phyloP scores from a whole-genome alignment of 2,797 vertebrate genomes.

The Austrolebias charrua region DNA sequence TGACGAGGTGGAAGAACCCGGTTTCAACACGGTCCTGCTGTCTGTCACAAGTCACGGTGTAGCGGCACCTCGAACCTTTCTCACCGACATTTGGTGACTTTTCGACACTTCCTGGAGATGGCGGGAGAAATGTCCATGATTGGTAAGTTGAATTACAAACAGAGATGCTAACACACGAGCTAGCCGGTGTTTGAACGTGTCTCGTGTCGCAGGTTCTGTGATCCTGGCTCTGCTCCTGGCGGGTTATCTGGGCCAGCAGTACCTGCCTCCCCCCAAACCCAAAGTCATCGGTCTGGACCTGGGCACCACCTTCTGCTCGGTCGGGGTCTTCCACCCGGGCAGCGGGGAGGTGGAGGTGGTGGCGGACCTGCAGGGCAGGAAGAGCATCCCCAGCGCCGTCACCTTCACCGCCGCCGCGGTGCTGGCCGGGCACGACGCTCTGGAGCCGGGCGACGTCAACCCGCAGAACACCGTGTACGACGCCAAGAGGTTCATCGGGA shows the following conservation, averaged over 20 bases:
- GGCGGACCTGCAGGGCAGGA: conserved; percentile 84
- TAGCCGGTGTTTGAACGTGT: conserved; percentile 5
- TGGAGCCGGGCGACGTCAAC: conserved; percentile 86
- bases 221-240: conserved; percentile 91
- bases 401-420: conserved; percentile 84
- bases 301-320: conserved; percentile 96
- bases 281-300: conserved; percentile 93
- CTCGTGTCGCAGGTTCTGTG: conserved; percentile 83
- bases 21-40: conserved; percentile 5
- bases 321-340: conserved; percentile 92
- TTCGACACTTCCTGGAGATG: conserved; percentile 55
- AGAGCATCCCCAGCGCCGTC: conserved; percentile 91
- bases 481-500: conserved; percentile 96
- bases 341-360: conserved; percentile 91
- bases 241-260: conserved; percentile 96
- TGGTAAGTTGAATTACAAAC: conserved; percentile 65
- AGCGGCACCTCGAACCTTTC: not conserved
- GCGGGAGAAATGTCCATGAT: conserved; percentile 80
- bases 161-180: conserved; percentile 15
- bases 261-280: conserved; percentile 91
- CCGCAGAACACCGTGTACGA: conserved; percentile 95
- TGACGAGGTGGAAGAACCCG: conserved; percentile 16
- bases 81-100: not conserved
- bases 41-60: not conserved
- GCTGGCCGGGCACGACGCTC: conserved; percentile 86